Evolutionary conservation across 1,140 invertebrate species (phyloP).

Genomic region (Penaeus chinensis): DNA sequence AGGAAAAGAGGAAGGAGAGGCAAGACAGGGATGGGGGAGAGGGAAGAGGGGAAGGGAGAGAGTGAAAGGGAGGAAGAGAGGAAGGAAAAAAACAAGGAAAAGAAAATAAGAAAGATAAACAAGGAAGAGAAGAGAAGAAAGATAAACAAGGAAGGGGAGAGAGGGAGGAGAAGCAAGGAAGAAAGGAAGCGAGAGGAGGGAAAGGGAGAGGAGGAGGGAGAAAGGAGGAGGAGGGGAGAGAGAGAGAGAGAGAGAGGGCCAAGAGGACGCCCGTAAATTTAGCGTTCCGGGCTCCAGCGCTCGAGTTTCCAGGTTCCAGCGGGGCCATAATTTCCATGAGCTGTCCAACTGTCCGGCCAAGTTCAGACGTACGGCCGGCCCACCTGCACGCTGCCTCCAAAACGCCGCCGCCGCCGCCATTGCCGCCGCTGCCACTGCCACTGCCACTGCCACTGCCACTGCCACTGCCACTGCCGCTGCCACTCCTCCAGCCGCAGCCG

Average conservation of each 20-base stretch:
- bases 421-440: conserved; percentile 46
- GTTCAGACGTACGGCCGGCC: conserved; percentile 59
- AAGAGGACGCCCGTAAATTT: conserved; percentile 58
- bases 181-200: background rate
- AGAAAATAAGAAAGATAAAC: too few relatives aligned
- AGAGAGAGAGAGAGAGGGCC: conserved; percentile 34
- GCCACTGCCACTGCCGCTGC: background rate
- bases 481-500: background rate
- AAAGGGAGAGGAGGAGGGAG: background rate
- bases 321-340: conserved; percentile 63
- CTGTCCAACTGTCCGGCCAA: conserved; percentile 62
- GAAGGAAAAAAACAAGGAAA: background rate
- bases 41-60: too few relatives aligned
- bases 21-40: too few relatives aligned
- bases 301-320: conserved; percentile 60
- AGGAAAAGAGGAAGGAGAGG: too few relatives aligned
- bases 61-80: too few relatives aligned
- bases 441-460: conserved; percentile 11
- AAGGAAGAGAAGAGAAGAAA: background rate
- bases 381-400: conserved; percentile 47
- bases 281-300: conserved; percentile 53
- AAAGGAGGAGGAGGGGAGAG: background rate
- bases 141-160: too few relatives aligned
- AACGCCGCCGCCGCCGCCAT: conserved; percentile 25
- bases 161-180: background rate